These are phyloP conservation scores for Drosophila albomicans DNA, from an alignment of 1,140 invertebrate genomes.

Conservation along the genomic window DNA sequence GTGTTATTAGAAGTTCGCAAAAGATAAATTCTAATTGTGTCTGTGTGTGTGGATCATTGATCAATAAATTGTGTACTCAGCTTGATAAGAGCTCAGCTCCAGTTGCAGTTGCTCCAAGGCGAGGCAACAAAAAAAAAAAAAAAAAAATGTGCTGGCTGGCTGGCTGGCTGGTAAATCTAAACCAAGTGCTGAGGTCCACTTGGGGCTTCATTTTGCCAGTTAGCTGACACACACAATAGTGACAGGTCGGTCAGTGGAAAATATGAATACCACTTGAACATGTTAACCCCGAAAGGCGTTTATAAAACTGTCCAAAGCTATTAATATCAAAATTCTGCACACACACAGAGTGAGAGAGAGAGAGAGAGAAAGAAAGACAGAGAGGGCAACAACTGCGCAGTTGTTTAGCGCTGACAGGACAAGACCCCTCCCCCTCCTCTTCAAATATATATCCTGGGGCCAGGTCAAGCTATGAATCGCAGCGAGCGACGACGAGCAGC, in stretches of 20 bases:
- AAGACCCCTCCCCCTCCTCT: constrained; percentile 17
- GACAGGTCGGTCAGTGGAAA: constrained; percentile 83
- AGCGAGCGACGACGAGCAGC: constrained; percentile 23
- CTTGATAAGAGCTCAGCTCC: constrained; percentile 8
- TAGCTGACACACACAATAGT: constrained; percentile 69
- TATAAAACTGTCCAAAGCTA: constrained; percentile 83
- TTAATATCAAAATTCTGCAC: constrained; percentile 83
- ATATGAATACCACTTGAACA: constrained; percentile 83
- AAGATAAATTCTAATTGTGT: no score
- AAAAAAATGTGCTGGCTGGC: neutral
- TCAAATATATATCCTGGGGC: constrained; percentile 46
- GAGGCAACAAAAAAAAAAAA: no score
- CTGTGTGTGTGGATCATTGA: neutral
- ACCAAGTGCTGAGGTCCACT: constrained; percentile 22
- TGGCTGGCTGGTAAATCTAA: constrained; percentile 26
- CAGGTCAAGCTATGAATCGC: constrained; percentile 76
- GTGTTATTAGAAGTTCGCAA: no score
- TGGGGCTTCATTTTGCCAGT: constrained; percentile 39
- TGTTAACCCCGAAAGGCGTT: constrained; percentile 83
- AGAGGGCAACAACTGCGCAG: constrained; percentile 66
- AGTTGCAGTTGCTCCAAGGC: constrained; percentile 6
- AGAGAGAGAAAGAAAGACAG: neutral
- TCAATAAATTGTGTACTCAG: constrained; percentile 22
- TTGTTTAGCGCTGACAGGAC: constrained; percentile 53
- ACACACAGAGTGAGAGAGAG: constrained; percentile 43